phyloP scores from a whole-genome alignment of 1,140 invertebrate species.

The Scaptomyza graminum region DNA sequence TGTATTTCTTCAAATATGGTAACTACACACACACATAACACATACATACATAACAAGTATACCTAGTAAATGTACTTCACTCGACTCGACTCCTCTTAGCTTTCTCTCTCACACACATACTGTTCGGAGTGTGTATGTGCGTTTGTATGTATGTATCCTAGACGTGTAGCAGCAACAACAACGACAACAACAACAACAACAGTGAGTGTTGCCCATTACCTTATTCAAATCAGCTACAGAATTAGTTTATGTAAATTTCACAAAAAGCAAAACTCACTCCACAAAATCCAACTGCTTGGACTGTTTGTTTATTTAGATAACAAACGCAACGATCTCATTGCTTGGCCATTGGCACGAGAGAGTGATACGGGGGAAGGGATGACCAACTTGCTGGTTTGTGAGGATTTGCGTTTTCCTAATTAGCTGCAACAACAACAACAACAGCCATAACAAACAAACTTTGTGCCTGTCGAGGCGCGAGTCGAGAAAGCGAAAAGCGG shows the following conservation, averaged over 20 bases:
- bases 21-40: constrained; percentile 17
- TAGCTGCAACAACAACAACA: constrained; percentile 35
- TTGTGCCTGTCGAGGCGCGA: background rate
- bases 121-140: constrained; percentile 2
- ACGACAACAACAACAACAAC: constrained; percentile 13
- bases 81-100: constrained; percentile 43
- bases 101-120: constrained; percentile 6
- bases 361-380: background rate
- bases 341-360: constrained; percentile 14
- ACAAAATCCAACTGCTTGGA: constrained; percentile 26
- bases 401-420: constrained; percentile 54
- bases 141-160: constrained; percentile 2
- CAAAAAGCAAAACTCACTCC: constrained; percentile 30
- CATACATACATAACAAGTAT: constrained; percentile 21
- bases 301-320: constrained; percentile 77
- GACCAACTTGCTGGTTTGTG: constrained; percentile 21
- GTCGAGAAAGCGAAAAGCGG: constrained; percentile 17
- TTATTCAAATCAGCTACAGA: constrained; percentile 81
- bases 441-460: constrained; percentile 44
- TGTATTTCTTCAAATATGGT: constrained; percentile 3
- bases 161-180: constrained; percentile 21
- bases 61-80: constrained; percentile 43
- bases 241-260: constrained; percentile 80
- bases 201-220: constrained; percentile 54
- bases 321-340: constrained; percentile 33